phyloP scores from a whole-genome alignment of 2,888 invertebrate genomes.

The Drosophila hawaiiensis region DNA sequence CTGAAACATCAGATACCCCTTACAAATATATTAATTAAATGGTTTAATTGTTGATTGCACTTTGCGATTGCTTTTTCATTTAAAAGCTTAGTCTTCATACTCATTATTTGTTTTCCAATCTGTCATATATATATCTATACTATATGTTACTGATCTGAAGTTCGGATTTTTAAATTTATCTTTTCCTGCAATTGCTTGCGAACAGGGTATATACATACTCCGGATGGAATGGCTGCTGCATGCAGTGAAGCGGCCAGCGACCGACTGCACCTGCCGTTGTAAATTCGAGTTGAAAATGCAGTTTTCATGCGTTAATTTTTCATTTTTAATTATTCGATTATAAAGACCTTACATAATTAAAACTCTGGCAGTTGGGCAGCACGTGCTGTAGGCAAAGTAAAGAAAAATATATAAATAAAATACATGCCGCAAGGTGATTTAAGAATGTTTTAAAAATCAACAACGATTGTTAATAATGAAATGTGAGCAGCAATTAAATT shows the following conservation, averaged over 20 bases:
- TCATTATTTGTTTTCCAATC: background rate
- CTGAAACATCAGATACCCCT: constrained; percentile 1
- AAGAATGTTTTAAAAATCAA: constrained; percentile 30
- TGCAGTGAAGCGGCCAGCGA: constrained; percentile 24
- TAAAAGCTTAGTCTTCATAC: background rate
- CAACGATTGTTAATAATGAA: constrained; percentile 19
- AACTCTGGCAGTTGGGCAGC: constrained; percentile 46
- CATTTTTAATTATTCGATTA: constrained; percentile 80
- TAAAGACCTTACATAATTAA: constrained; percentile 80
- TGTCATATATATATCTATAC: background rate
- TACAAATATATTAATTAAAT: background rate
- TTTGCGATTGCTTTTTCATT: background rate
- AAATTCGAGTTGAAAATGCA: constrained; percentile 76
- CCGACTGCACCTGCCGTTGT: constrained; percentile 49
- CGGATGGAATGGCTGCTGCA: constrained; percentile 26
- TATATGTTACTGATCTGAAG: background rate
- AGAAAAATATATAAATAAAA: constrained; percentile 5
- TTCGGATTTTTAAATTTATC: background rate
- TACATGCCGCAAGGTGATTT: constrained; percentile 18
- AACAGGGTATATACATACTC: constrained; percentile 6
- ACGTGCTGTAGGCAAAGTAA: constrained; percentile 39
- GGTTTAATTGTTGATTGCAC: background rate
- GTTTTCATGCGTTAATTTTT: constrained; percentile 80
- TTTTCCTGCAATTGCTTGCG: background rate
- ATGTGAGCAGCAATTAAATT: background rate